Evolutionary conservation across 2,888 invertebrate species (phyloP).

Genomic region (Lycia hirtaria): DNA sequence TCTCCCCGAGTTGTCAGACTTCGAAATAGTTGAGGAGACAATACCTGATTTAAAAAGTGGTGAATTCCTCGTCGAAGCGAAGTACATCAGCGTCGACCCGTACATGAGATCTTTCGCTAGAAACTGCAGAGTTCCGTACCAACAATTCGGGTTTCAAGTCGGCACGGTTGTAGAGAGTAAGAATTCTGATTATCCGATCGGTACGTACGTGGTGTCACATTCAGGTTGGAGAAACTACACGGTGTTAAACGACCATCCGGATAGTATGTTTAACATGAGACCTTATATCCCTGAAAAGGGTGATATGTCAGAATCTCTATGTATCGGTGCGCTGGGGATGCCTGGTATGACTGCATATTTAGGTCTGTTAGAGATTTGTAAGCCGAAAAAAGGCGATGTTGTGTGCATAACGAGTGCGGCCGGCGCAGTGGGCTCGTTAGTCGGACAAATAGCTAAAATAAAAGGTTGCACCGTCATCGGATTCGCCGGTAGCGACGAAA

Average conservation of each 20-base stretch:
- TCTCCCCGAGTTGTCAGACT: slow-evolving; percentile 63
- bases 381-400: slow-evolving; percentile 87
- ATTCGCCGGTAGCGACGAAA: slow-evolving; percentile 87
- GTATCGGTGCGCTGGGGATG: slow-evolving; percentile 87
- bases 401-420: slow-evolving; percentile 88
- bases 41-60: slow-evolving; percentile 62
- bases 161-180: slow-evolving; percentile 86
- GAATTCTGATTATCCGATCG: slow-evolving; percentile 84
- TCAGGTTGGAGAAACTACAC: slow-evolving; percentile 87
- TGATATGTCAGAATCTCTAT: slow-evolving; percentile 76
- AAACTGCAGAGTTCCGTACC: slow-evolving; percentile 48
- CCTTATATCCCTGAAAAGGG: slow-evolving; percentile 77
- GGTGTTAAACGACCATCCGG: slow-evolving; percentile 47
- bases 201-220: slow-evolving; percentile 83
- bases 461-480: slow-evolving; percentile 71
- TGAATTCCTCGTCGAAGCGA: slow-evolving; percentile 86
- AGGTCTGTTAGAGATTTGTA: slow-evolving; percentile 82
- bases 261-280: slow-evolving; percentile 49
- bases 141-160: slow-evolving; percentile 59
- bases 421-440: slow-evolving; percentile 89
- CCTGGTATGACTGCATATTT: slow-evolving; percentile 77
- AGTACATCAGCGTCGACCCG: slow-evolving; percentile 88
- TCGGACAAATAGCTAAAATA: slow-evolving; percentile 87
- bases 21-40: slow-evolving; percentile 68
- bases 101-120: slow-evolving; percentile 83